phyloP scores from a whole-genome alignment of 2,797 vertebrate species.

The Avahi laniger region DNA sequence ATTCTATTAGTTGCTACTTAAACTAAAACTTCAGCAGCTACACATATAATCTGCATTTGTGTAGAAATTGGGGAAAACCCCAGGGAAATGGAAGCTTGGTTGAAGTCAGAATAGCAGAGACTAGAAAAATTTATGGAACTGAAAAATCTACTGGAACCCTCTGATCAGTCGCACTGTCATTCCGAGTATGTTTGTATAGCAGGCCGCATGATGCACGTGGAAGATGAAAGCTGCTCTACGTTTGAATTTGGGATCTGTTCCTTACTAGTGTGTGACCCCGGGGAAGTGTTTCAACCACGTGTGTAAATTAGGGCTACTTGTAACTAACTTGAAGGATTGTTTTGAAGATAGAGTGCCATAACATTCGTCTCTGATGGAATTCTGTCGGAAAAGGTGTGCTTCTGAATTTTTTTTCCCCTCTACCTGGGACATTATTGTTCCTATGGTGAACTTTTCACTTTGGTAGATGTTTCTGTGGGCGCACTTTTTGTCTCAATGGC shows the following conservation, averaged over 20 bases:
- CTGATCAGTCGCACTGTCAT: not conserved
- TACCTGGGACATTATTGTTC: not conserved
- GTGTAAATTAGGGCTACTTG: not conserved
- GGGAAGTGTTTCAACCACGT: not conserved
- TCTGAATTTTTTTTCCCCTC: not conserved
- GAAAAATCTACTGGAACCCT: not conserved
- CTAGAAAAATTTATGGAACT: not conserved
- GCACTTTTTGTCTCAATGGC: not conserved
- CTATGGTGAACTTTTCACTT: not conserved
- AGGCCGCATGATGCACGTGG: not conserved
- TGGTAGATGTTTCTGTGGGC: not conserved
- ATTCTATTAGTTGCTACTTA: conserved; percentile 13
- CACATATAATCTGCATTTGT: not conserved
- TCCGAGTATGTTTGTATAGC: not conserved
- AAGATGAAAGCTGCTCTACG: not conserved
- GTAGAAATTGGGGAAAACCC: not conserved
- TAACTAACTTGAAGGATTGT: not conserved
- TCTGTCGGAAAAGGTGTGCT: not conserved
- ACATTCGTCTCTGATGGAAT: not conserved
- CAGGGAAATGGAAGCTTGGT: not conserved
- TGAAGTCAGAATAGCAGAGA: not conserved
- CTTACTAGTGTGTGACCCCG: not conserved
- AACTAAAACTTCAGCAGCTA: not conserved
- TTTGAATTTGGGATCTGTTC: not conserved
- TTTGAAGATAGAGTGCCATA: not conserved